A percentile compares a stretch with the other conserved stretches of the same genome.
Conservation (phyloP, 2,888 invertebrate species). For the Frankliniella intonsa region DNA sequence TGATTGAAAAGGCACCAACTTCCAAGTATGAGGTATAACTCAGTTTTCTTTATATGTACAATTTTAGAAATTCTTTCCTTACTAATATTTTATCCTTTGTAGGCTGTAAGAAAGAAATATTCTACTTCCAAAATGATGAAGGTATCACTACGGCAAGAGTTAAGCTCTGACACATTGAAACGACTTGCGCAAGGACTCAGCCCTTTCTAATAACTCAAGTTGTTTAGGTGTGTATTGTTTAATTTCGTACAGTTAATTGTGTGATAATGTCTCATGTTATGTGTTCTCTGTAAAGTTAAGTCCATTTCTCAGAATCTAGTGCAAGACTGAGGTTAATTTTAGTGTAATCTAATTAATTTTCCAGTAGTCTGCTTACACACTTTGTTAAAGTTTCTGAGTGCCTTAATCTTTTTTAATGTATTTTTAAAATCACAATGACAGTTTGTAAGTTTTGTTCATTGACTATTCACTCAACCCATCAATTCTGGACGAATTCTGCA, state of each 20-base stretch:
- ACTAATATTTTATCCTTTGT: slow-evolving; percentile 32
- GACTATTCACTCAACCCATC: neutral
- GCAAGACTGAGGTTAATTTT: slow-evolving; percentile 15
- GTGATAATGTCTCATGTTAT: neutral
- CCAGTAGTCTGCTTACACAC: neutral
- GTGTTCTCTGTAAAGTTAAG: neutral
- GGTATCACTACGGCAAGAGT: slow-evolving; percentile 60
- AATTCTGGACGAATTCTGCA: neutral
- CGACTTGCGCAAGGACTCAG: slow-evolving; percentile 27
- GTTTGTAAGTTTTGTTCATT: neutral
- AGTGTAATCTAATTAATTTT: neutral
- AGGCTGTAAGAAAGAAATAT: slow-evolving; percentile 65
- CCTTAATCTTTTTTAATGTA: neutral
- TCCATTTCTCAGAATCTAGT: neutral
- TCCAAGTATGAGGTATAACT: slow-evolving; percentile 59
- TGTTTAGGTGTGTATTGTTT: neutral
- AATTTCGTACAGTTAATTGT: neutral
- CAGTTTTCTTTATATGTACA: neutral
- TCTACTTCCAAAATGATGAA: slow-evolving; percentile 55
- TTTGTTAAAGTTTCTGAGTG: neutral
- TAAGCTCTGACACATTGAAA: slow-evolving; percentile 45
- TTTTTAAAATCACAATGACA: slow-evolving; percentile 20
- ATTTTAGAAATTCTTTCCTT: neutral
- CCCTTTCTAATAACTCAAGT: neutral
- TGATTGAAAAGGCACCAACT: slow-evolving; percentile 63